phyloP scores from a whole-genome alignment of 2,888 invertebrate species.

The Bombyx huttoni region DNA sequence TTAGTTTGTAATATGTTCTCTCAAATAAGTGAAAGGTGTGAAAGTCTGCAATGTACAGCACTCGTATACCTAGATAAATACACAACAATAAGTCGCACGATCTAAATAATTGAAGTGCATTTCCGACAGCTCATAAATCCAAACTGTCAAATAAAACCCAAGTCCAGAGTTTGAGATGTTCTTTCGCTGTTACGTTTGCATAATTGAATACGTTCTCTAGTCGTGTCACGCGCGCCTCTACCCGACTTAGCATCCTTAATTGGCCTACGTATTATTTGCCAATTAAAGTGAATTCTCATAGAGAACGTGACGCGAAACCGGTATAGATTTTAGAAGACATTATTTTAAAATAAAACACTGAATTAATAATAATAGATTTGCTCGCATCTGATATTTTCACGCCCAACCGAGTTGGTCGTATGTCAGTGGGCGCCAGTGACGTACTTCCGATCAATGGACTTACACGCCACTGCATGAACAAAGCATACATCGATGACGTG shows the following conservation, averaged over 20 bases:
- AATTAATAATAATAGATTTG: not conserved
- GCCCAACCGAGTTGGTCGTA: slow-evolving; percentile 8
- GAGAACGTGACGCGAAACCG: slow-evolving; percentile 66
- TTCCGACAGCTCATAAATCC: slow-evolving; percentile 1
- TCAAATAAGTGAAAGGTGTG: slow-evolving; percentile 37
- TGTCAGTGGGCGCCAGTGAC: slow-evolving; percentile 23
- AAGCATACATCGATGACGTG: slow-evolving; percentile 16
- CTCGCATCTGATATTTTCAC: slow-evolving; percentile 11
- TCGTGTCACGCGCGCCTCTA: slow-evolving; percentile 65
- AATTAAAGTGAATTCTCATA: slow-evolving; percentile 72
- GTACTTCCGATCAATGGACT: slow-evolving; percentile 24
- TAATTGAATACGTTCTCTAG: slow-evolving; percentile 67
- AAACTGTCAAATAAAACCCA: slow-evolving; percentile 32
- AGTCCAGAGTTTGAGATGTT: slow-evolving; percentile 30
- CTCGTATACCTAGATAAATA: not conserved
- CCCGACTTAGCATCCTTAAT: slow-evolving; percentile 72
- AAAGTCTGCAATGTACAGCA: slow-evolving; percentile 17
- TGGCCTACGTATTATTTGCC: slow-evolving; percentile 73
- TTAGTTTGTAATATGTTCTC: not conserved
- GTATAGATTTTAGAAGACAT: slow-evolving; percentile 28
- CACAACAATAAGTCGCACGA: not conserved
- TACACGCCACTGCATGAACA: slow-evolving; percentile 19
- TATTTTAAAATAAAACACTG: not conserved
- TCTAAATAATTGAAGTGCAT: not conserved
- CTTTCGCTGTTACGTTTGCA: slow-evolving; percentile 62